These are phyloP conservation scores for Centrocercus urophasianus DNA, from an alignment of 2,113 vertebrate genomes.

Conservation along the genomic window DNA sequence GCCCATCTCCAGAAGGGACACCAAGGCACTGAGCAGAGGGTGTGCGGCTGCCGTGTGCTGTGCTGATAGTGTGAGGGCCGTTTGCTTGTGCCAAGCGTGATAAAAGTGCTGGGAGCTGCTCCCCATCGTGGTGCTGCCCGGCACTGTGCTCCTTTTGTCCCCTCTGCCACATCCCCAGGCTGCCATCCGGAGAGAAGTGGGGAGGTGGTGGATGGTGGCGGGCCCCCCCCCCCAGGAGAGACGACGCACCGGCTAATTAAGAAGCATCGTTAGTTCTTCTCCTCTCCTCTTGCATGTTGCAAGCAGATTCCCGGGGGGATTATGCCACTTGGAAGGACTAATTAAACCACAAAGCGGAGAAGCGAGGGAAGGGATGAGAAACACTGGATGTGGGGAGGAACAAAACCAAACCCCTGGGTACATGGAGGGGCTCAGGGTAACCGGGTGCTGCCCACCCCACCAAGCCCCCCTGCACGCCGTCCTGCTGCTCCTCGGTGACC, in stretches of 20 bases:
- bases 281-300: conserved; percentile 54
- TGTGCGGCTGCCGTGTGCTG: accelerated
- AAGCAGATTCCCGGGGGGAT: conserved; percentile 59
- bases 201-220: neutral
- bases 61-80: neutral
- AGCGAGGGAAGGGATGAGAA: conserved; percentile 28
- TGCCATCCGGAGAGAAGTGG: neutral
- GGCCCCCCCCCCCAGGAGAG: too few relatives aligned
- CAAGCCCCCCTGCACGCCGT: accelerated
- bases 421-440: neutral
- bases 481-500: neutral
- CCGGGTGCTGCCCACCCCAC: neutral
- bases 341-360: conserved; percentile 71
- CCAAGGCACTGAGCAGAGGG: neutral
- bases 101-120: neutral
- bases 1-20: accelerated
- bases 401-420: neutral
- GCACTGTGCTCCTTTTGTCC: neutral
- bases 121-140: neutral
- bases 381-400: neutral
- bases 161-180: neutral
- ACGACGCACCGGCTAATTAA: conserved; percentile 52
- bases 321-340: conserved; percentile 71
- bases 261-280: conserved; percentile 66
- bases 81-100: neutral